Evolutionary conservation across 2,888 invertebrate genomes (phyloP).

Genomic region (Lithodes maja): DNA sequence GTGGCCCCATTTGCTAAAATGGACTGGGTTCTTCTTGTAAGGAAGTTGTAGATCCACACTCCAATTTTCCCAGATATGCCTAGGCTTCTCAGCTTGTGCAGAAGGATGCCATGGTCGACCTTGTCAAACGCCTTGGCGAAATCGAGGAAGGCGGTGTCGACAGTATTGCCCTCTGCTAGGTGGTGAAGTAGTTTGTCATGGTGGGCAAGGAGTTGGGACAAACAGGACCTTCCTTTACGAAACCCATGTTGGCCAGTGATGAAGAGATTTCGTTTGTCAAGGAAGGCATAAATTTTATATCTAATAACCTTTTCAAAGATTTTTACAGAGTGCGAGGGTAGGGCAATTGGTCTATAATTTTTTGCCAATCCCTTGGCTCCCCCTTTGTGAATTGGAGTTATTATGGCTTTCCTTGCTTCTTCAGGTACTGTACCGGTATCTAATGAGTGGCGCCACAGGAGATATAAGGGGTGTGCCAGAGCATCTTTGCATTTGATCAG

Average conservation of each 20-base stretch:
- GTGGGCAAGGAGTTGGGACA: conserved; percentile 37
- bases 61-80: conserved; percentile 26
- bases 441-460: background rate
- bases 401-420: background rate
- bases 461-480: background rate
- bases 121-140: conserved; percentile 32
- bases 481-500: conserved; percentile 17
- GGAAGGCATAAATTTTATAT: conserved; percentile 13
- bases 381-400: conserved; percentile 8
- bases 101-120: conserved; percentile 26
- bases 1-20: conserved; percentile 1
- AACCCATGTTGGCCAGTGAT: conserved; percentile 29
- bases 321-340: conserved; percentile 21
- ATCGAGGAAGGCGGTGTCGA: conserved; percentile 29
- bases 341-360: conserved; percentile 4
- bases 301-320: conserved; percentile 15
- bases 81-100: conserved; percentile 18
- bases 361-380: conserved; percentile 16
- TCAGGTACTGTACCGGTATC: background rate
- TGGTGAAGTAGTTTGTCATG: no score
- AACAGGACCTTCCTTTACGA: conserved; percentile 24
- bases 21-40: conserved; percentile 27
- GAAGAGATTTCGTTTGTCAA: conserved; percentile 10
- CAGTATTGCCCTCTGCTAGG: conserved; percentile 24
- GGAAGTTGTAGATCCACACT: conserved; percentile 29